Conservation (phyloP, 2,888 invertebrate genomes). For the Drosophila niveifrons region DNA sequence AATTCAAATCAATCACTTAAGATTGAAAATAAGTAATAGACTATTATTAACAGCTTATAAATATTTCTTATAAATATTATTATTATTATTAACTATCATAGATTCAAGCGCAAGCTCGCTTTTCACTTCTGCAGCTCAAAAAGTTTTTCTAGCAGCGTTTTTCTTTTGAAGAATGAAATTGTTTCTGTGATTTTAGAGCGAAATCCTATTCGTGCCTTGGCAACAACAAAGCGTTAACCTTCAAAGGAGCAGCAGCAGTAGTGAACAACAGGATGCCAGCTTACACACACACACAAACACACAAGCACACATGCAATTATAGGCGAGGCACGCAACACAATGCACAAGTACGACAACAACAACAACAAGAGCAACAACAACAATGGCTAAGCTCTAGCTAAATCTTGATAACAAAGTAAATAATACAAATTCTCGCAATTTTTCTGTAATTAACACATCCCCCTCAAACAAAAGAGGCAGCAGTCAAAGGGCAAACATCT, state of each 20-base stretch:
- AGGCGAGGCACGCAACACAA: conserved; percentile 21
- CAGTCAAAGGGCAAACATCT: conserved; percentile 46
- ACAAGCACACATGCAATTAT: conserved; percentile 22
- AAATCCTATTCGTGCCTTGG: background rate
- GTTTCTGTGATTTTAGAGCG: background rate
- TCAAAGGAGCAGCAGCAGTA: conserved; percentile 41
- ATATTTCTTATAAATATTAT: too few species aligned
- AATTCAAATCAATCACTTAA: too few species aligned
- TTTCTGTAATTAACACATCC: conserved; percentile 80
- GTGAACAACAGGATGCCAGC: conserved; percentile 60
- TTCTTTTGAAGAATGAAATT: background rate
- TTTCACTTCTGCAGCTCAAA: too few species aligned
- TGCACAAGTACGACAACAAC: conserved; percentile 12
- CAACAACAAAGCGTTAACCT: conserved; percentile 31
- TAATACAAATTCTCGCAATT: conserved; percentile 81
- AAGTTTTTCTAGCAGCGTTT: too few species aligned
- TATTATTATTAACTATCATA: too few species aligned
- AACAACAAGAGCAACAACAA: conserved; percentile 27
- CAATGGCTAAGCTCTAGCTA: conserved; percentile 55
- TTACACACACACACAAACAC: conserved; percentile 12
- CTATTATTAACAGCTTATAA: too few species aligned
- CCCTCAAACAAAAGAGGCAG: conserved; percentile 47
- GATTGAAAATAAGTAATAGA: too few species aligned
- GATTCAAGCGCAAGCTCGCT: too few species aligned
- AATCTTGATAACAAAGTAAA: conserved; percentile 79